Conservation (phyloP, 2,113 vertebrate species). For the Chionomys nivalis region DNA sequence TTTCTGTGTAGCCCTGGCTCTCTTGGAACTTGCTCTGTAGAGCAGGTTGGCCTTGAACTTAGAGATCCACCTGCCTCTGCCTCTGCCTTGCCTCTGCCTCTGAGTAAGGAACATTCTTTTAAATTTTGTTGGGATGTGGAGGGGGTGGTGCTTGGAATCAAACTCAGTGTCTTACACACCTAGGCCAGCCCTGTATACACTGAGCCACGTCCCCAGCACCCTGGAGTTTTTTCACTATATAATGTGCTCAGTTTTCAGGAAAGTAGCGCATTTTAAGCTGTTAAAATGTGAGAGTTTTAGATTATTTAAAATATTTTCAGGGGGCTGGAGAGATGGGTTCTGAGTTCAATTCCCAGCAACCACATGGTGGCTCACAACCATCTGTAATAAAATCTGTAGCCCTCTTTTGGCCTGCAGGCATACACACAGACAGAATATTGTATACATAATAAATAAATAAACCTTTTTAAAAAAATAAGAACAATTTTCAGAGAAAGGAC, state of each 20-base stretch:
- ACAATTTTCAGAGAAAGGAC: not conserved
- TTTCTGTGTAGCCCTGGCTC: too few species aligned
- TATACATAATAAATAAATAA: too few species aligned
- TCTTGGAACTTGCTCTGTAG: not conserved
- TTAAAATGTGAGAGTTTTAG: not conserved
- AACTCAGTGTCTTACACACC: not conserved
- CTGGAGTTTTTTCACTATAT: not conserved
- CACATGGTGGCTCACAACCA: too few species aligned
- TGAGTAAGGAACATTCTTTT: not conserved
- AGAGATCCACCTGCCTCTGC: not conserved
- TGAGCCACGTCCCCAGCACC: not conserved
- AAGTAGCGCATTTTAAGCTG: not conserved
- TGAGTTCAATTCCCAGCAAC: too few species aligned
- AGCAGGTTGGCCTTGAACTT: not conserved
- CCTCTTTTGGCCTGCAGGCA: too few species aligned
- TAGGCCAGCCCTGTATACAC: not conserved
- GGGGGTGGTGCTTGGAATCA: not conserved
- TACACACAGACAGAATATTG: too few species aligned
- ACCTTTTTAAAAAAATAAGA: too few species aligned
- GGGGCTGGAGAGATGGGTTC: too few species aligned
- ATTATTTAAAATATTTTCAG: not conserved
- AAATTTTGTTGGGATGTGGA: not conserved
- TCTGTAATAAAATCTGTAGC: too few species aligned
- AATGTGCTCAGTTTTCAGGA: not conserved
- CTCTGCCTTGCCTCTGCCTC: not conserved